phyloP scores from a whole-genome alignment of 2,113 vertebrate genomes.

The Salvelinus alpinus region DNA sequence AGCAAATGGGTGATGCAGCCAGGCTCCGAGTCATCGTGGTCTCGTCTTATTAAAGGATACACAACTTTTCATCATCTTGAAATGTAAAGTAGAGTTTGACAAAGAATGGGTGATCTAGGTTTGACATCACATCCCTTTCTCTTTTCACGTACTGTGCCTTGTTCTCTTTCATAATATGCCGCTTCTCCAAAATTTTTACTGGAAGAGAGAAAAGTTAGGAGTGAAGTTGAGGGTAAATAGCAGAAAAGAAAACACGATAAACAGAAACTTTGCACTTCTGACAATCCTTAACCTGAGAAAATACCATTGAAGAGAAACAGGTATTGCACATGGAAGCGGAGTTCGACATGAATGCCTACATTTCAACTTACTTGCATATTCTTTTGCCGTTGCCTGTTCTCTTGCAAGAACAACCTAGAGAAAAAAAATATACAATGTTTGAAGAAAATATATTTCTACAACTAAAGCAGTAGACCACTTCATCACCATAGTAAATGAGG shows the following conservation, averaged over 20 bases:
- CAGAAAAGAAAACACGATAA: slow-evolving; percentile 2
- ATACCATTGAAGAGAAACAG: not conserved
- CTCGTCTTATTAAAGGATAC: slow-evolving; percentile 84
- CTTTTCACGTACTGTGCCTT: slow-evolving; percentile 96
- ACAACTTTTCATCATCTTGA: slow-evolving; percentile 98
- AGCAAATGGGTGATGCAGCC: not conserved
- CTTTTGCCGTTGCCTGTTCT: slow-evolving; percentile 90
- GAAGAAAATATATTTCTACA: not conserved
- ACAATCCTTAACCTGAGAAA: not conserved
- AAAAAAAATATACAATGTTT: not conserved
- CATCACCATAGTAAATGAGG: not conserved
- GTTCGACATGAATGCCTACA: not conserved
- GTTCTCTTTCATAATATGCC: slow-evolving; percentile 98
- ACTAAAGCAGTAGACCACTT: not conserved
- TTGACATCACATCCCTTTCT: slow-evolving; percentile 97
- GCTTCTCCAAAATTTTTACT: slow-evolving; percentile 99
- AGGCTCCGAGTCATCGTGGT: not conserved
- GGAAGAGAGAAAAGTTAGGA: slow-evolving; percentile 39
- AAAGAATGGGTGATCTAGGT: slow-evolving; percentile 96
- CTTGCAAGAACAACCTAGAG: slow-evolving; percentile 93
- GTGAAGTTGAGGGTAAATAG: not conserved
- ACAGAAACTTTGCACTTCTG: not conserved
- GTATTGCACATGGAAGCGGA: not conserved
- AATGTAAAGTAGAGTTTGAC: slow-evolving; percentile 99
- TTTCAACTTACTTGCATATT: slow-evolving; percentile 95